These are phyloP conservation scores for Hydrotaea cyrtoneurina DNA, from an alignment of 2,888 invertebrate species.

Conservation along the genomic window DNA sequence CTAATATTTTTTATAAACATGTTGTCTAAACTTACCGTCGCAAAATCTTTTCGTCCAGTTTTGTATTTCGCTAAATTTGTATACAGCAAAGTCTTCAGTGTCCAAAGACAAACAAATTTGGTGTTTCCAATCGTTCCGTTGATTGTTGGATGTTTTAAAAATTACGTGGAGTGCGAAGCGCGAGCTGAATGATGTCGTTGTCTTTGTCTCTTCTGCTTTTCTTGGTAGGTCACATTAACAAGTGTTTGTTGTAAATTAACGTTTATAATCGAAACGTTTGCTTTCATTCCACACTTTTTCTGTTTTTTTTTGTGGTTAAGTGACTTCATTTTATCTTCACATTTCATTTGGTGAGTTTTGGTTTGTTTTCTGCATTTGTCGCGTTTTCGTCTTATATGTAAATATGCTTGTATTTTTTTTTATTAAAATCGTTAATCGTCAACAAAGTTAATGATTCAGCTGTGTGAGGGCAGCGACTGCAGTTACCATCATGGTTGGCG, in stretches of 20 bases:
- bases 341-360: not conserved
- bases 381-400: not conserved
- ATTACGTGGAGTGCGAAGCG: not conserved
- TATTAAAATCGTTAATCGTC: not conserved
- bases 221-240: not conserved
- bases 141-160: not conserved
- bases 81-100: too few relatives aligned
- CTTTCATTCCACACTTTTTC: not conserved
- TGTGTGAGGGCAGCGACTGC: not conserved
- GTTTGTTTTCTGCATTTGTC: not conserved
- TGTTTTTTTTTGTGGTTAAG: not conserved
- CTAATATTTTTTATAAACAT: too few relatives aligned
- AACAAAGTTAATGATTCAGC: not conserved
- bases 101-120: not conserved
- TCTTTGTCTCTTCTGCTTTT: too few relatives aligned
- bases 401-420: not conserved
- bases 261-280: not conserved
- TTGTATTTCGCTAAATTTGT: too few relatives aligned
- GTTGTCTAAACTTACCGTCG: too few relatives aligned
- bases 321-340: not conserved
- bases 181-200: not conserved
- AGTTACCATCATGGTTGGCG: not conserved
- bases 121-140: not conserved
- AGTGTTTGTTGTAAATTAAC: conserved; percentile 16
- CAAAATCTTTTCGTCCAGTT: too few relatives aligned